A percentile compares a stretch with the other conserved stretches of the same genome.
phyloP scores from a whole-genome alignment of 53 echinoderm and acorn worm genomes.

The Echinometra lucunter region DNA sequence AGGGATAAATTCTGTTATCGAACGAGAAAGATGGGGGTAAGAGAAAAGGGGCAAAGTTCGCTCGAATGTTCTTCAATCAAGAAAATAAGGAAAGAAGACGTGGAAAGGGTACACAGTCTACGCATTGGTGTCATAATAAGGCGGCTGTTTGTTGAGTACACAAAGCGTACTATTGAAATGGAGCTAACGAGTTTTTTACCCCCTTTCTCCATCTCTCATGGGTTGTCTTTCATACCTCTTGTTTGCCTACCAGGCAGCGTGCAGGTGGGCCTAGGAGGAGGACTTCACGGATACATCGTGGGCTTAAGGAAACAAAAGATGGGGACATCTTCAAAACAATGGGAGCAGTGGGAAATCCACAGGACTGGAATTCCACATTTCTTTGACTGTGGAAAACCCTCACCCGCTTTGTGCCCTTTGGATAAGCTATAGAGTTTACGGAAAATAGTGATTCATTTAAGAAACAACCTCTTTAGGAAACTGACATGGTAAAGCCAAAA shows the following conservation, averaged over 20 bases:
- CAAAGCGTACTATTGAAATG: slow-evolving; percentile 23
- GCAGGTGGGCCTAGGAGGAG: slow-evolving; percentile 41
- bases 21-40: slow-evolving; percentile 3
- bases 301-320: slow-evolving; percentile 29
- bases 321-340: slow-evolving; percentile 49
- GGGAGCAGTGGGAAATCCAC: neutral
- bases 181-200: slow-evolving; percentile 43
- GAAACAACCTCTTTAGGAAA: neutral
- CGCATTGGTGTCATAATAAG: slow-evolving; percentile 47
- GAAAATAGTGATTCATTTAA: slow-evolving; percentile 13
- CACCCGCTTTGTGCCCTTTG: neutral
- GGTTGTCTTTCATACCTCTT: slow-evolving; percentile 13
- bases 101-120: slow-evolving; percentile 35
- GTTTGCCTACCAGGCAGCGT: slow-evolving; percentile 51
- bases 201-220: neutral
- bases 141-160: slow-evolving; percentile 34
- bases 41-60: slow-evolving; percentile 18
- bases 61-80: slow-evolving; percentile 29
- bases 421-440: neutral
- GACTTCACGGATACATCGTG: neutral
- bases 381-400: slow-evolving; percentile 19
- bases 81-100: slow-evolving; percentile 13
- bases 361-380: slow-evolving; percentile 30
- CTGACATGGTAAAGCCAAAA: neutral
- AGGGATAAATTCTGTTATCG: slow-evolving; percentile 48